Conservation (phyloP, 2,113 vertebrate genomes). For the Melanotaenia duboulayi region DNA sequence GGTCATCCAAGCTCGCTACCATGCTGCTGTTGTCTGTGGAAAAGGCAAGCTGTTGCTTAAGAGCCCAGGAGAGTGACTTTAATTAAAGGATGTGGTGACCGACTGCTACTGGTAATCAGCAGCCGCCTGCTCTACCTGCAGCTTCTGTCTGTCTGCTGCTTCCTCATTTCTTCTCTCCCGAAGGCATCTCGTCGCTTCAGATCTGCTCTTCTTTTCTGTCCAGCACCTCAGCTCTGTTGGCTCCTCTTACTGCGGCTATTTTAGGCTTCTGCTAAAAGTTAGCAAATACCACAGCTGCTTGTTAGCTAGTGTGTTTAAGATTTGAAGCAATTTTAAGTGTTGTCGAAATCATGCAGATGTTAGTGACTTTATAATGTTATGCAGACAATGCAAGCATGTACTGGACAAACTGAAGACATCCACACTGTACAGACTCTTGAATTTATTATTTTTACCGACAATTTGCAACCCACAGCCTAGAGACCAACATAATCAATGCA, state of each 20-base stretch:
- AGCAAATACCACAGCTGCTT: conserved; percentile 24
- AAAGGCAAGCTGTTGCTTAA: conserved; percentile 73
- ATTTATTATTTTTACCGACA: too few species aligned
- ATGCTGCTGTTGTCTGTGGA: conserved; percentile 72
- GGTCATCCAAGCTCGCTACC: conserved; percentile 55
- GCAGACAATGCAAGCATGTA: not conserved
- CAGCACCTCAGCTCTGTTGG: conserved; percentile 8
- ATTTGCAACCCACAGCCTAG: too few species aligned
- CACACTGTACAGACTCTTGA: not conserved
- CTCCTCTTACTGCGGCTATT: conserved; percentile 9
- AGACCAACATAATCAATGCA: too few species aligned
- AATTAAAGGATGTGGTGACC: conserved; percentile 78
- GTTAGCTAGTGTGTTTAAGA: conserved; percentile 11
- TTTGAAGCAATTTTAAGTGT: not conserved
- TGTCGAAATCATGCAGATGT: too few species aligned
- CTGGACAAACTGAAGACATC: not conserved
- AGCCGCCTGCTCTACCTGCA: conserved; percentile 55
- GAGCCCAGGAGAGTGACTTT: conserved; percentile 70
- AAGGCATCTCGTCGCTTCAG: conserved; percentile 25
- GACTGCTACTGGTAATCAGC: conserved; percentile 73
- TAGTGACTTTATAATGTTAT: too few species aligned
- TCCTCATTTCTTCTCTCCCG: conserved; percentile 7
- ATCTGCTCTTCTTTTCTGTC: conserved; percentile 16
- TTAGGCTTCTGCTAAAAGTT: conserved; percentile 20
- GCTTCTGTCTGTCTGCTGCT: conserved; percentile 42